Conservation (phyloP, 92 coral and sea anemone species). For the Palythoa caribaeorum region DNA sequence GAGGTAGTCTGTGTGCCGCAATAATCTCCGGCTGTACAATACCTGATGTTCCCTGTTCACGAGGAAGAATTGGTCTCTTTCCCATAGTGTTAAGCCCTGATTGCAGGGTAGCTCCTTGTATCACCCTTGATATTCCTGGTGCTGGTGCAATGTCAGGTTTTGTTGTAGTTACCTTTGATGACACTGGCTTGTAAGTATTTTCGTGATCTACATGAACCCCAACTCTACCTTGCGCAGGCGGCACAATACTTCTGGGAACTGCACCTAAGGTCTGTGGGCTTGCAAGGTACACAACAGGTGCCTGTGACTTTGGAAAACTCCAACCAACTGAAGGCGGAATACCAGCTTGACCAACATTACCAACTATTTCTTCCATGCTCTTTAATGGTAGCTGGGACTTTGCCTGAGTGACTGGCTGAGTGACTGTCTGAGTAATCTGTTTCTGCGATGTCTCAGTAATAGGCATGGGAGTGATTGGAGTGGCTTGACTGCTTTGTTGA, state of each 20-base stretch:
- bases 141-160: constrained; percentile 49
- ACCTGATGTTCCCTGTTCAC: constrained; percentile 53
- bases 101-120: constrained; percentile 43
- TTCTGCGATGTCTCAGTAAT: constrained; percentile 35
- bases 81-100: constrained; percentile 49
- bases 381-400: constrained; percentile 82
- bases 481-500: constrained; percentile 16
- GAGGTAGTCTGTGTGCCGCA: constrained; percentile 43
- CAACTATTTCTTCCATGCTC: constrained; percentile 90
- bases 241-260: constrained; percentile 82
- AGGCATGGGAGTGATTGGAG: constrained; percentile 40
- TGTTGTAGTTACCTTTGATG: constrained; percentile 39
- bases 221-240: constrained; percentile 33
- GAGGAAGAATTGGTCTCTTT: constrained; percentile 83
- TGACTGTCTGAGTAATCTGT: not conserved
- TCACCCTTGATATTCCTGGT: constrained; percentile 41
- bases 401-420: constrained; percentile 28
- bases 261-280: constrained; percentile 91
- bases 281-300: constrained; percentile 87
- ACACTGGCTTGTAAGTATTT: constrained; percentile 34
- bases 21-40: not conserved
- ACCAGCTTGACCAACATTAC: constrained; percentile 79
- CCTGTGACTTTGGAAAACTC: constrained; percentile 67
- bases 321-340: constrained; percentile 66
- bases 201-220: constrained; percentile 34